These are phyloP conservation scores for Andrena bucephala DNA, from an alignment of 2,888 invertebrate species.

Conservation along the genomic window DNA sequence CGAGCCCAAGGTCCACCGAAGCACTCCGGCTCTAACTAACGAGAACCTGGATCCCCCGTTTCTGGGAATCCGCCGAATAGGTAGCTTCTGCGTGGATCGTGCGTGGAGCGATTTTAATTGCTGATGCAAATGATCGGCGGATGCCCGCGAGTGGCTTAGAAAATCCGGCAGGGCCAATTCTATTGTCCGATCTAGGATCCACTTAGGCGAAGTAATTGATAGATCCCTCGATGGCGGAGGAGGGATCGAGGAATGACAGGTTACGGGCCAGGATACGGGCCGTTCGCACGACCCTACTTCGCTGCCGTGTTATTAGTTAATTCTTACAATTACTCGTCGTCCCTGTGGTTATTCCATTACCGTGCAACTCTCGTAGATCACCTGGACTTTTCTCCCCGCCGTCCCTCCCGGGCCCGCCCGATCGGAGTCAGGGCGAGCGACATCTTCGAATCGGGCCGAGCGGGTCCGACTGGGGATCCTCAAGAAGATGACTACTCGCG, in stretches of 20 bases:
- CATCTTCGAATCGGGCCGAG: constrained; percentile 36
- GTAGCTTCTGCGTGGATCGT: not conserved
- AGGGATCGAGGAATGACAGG: constrained; percentile 83
- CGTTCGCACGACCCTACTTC: constrained; percentile 83
- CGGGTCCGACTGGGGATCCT: not conserved
- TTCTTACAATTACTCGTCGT: constrained; percentile 85
- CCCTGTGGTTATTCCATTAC: constrained; percentile 85
- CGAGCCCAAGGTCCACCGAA: not conserved
- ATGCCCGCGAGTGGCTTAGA: constrained; percentile 28
- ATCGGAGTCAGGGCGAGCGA: constrained; percentile 38
- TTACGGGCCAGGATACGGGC: constrained; percentile 77
- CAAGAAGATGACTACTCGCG: not conserved
- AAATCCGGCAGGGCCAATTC: constrained; percentile 77
- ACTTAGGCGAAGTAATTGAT: constrained; percentile 82
- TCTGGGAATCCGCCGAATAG: not conserved
- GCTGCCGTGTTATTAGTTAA: constrained; percentile 84
- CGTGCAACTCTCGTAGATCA: constrained; percentile 77
- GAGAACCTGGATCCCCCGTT: not conserved
- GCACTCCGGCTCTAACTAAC: not conserved
- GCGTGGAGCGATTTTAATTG: constrained; percentile 63
- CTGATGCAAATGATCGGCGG: constrained; percentile 54
- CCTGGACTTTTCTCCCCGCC: constrained; percentile 57
- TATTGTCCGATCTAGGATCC: constrained; percentile 82
- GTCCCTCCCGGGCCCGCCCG: constrained; percentile 1
- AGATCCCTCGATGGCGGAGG: constrained; percentile 78